phyloP scores from a whole-genome alignment of 2,888 invertebrate genomes.

The Drosophila dives region DNA sequence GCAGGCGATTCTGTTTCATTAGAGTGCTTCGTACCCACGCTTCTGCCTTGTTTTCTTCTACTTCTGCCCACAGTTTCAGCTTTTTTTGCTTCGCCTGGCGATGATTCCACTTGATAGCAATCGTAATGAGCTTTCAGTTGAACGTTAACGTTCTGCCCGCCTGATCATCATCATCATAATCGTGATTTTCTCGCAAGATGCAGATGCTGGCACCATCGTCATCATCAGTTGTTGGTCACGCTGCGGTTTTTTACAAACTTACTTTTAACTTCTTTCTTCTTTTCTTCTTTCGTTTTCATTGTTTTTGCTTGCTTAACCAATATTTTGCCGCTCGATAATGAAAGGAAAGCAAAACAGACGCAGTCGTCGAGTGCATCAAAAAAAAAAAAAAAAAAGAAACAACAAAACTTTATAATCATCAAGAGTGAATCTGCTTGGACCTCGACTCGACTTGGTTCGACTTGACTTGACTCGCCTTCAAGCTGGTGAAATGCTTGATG shows the following conservation, averaged over 20 bases:
- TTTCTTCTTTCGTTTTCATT: slow-evolving; percentile 75
- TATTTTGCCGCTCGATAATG: slow-evolving; percentile 80
- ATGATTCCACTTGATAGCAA: slow-evolving; percentile 64
- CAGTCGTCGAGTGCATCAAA: slow-evolving; percentile 46
- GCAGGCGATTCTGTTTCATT: slow-evolving; percentile 76
- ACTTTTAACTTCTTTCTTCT: slow-evolving; percentile 47
- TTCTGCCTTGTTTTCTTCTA: slow-evolving; percentile 28
- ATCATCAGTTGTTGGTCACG: slow-evolving; percentile 76
- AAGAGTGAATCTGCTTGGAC: slow-evolving; percentile 75
- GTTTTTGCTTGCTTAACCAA: slow-evolving; percentile 78
- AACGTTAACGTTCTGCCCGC: slow-evolving; percentile 60
- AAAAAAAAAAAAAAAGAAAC: slow-evolving; percentile 29
- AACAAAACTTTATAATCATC: slow-evolving; percentile 76
- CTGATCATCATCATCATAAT: slow-evolving; percentile 74
- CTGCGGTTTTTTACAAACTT: slow-evolving; percentile 64
- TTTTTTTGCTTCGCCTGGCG: slow-evolving; percentile 23
- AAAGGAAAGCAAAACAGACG: slow-evolving; percentile 77
- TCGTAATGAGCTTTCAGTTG: slow-evolving; percentile 70
- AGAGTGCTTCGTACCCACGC: slow-evolving; percentile 71
- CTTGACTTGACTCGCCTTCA: slow-evolving; percentile 32
- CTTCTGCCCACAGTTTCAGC: background rate
- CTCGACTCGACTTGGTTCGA: slow-evolving; percentile 12
- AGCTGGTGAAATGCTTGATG: slow-evolving; percentile 61
- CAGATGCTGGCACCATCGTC: slow-evolving; percentile 71
- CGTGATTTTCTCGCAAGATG: slow-evolving; percentile 66